Base-by-base conservation (phyloP, 2,888 invertebrate genomes). In the Calameuta idolon region DNA sequence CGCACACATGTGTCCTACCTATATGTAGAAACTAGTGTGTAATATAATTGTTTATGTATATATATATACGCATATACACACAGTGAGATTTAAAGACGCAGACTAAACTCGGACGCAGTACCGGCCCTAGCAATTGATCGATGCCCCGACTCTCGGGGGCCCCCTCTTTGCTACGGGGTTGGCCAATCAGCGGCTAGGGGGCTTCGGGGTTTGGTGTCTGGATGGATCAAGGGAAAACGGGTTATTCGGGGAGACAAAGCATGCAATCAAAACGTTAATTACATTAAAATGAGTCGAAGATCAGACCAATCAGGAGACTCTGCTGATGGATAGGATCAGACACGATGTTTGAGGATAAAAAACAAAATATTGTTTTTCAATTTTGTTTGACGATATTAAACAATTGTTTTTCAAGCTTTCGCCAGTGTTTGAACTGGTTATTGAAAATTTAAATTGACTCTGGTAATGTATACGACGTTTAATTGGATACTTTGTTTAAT, bases 201-300 rank as follows among this genome's bases (percentile, higher is more conserved):
- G 79, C 81, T 77, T 79, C 79, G 79, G 79, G 77, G 76, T 71
- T 80, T 75, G 78, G 81, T 80, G 74, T 37, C 37, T 34, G 69
- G 73, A 40, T 73, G 35, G 75, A 34, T 23, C 69, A 69, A 69
- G 81, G 74, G 77, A 75, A 77, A 80, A 78, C 79, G 84, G 82
- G 81, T 81, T 82, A 84, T 85, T 83, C 86, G 84, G 83, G 88
- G 87, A 89, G 89, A 90, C 89, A 90, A 89, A 89, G 90, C 89
- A 87, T 86, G 89, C 89, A 89, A 90, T 89, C 88, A 88, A 88
- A 91, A 90, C 89, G 90, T 91, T 91, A 91, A 91, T 91, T 91
- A 89, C 90, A 90, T 91, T 90, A 91, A 91, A 91, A 91, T 90
- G 89, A 90, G 88, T 89, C 87, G 87, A 89, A 90, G 90, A 90